phyloP scores from a whole-genome alignment of 2,888 invertebrate species.

The Stenoptilia bipunctidactyla region DNA sequence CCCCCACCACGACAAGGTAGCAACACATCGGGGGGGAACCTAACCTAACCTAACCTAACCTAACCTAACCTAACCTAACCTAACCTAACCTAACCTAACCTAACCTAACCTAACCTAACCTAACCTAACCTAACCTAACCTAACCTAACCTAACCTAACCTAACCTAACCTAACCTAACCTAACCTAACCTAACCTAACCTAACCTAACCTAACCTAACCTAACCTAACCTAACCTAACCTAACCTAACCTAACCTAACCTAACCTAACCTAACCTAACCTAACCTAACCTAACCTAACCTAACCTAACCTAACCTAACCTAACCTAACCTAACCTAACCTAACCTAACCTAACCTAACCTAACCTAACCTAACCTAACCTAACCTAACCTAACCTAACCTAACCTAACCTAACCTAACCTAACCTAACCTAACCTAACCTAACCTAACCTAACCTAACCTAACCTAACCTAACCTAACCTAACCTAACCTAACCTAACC shows the following conservation, averaged over 20 bases:
- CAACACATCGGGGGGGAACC: too few species aligned
- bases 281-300: slow-evolving; percentile 12
- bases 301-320: slow-evolving; percentile 15
- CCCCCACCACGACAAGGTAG: too few species aligned
- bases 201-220: slow-evolving; percentile 10
- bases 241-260: slow-evolving; percentile 6
- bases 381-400: slow-evolving; percentile 11
- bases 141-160: slow-evolving; percentile 12
- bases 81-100: slow-evolving; percentile 13
- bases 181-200: slow-evolving; percentile 12
- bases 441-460: slow-evolving; percentile 8
- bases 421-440: slow-evolving; percentile 11
- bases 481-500: slow-evolving; percentile 13
- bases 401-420: slow-evolving; percentile 5
- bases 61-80: slow-evolving; percentile 13
- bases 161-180: slow-evolving; percentile 13
- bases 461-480: slow-evolving; percentile 7
- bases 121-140: slow-evolving; percentile 12
- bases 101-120: slow-evolving; percentile 8
- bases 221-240: slow-evolving; percentile 8
- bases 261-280: slow-evolving; percentile 9
- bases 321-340: slow-evolving; percentile 15
- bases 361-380: slow-evolving; percentile 14
- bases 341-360: slow-evolving; percentile 15
- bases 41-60: slow-evolving; percentile 2